Base-by-base conservation (phyloP, 2,888 invertebrate species). In the Pseudococcus jackbeardsleyi region DNA sequence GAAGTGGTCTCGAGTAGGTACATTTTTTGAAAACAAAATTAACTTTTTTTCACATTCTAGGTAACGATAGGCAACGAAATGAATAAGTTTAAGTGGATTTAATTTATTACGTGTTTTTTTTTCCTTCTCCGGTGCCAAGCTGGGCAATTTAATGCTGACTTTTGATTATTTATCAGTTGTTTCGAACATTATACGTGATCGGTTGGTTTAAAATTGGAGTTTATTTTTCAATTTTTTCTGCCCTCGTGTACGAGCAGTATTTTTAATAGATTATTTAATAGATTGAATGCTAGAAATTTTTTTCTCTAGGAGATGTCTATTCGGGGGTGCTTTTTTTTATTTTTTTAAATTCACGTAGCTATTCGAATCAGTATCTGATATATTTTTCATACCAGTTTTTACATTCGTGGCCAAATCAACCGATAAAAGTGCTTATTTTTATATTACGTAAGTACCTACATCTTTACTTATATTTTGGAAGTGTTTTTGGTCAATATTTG, bases 141-240 rank as follows among this genome's bases (percentile, higher is more conserved):
- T 11, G 3, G 39, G 33, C 26, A 15, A 72, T 72, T 72, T 26
- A 33, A 33, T 6, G 17, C 17, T 17, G 33, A 17, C 26, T 33
- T 72, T 72, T 72, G 72, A 72, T 72, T 72, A 72, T 72, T 72
- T 72, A 72, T 64, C 64, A 64, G 22, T 64, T 64, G 64, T 64
- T 64, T 64, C 22, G 19, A 22, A 22, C 59, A 19, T 19, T n/a
- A 64, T 64, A 64, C 64, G 64, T 64, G 64, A 22, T 64, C 64
- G 11, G 64, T 5, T 64, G 8, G 8, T 64, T 22, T 59, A 33
- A 59, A 50, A 19, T 59, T 1, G 22, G 64, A 22, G 64, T 64
- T n/a, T 59, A 64, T 22, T 19, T 11, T 9, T n/a, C n/a, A n/a
- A 64, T 64, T 64, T 64, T n/a, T 59, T 9, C 22, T 22, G 22